phyloP scores from a whole-genome alignment of 2,797 vertebrate species.

The Poliocrania exsul region DNA sequence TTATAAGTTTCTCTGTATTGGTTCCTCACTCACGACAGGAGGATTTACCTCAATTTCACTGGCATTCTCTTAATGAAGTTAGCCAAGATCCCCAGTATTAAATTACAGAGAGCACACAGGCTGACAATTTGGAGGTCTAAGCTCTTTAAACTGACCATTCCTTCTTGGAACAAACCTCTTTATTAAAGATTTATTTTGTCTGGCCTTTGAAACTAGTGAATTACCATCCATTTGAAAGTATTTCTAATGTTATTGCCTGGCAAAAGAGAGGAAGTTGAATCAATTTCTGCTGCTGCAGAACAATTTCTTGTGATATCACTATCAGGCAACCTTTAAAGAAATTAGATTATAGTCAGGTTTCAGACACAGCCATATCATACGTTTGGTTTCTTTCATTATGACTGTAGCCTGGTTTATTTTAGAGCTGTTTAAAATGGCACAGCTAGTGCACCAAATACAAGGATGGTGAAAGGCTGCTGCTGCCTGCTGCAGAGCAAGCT shows the following conservation, averaged over 20 bases:
- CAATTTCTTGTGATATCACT: neutral
- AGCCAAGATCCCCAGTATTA: slow-evolving; percentile 47
- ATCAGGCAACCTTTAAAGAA: slow-evolving; percentile 44
- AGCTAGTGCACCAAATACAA: neutral
- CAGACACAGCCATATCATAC: neutral
- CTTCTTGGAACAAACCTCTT: slow-evolving; percentile 47
- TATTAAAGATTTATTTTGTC: slow-evolving; percentile 59
- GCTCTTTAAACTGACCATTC: neutral
- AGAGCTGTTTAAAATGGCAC: neutral
- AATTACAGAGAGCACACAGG: slow-evolving; percentile 41
- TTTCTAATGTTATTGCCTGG: slow-evolving; percentile 29
- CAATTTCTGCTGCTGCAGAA: neutral
- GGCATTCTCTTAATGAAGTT: slow-evolving; percentile 53
- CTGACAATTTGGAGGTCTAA: neutral
- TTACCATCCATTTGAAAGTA: slow-evolving; percentile 42
- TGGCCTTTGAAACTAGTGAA: slow-evolving; percentile 40
- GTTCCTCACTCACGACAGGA: neutral
- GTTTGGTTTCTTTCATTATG: neutral
- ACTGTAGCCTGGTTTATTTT: slow-evolving; percentile 4
- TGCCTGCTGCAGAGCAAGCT: neutral
- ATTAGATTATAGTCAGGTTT: slow-evolving; percentile 26
- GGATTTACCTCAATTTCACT: slow-evolving; percentile 48
- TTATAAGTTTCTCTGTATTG: neutral
- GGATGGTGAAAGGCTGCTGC: neutral
- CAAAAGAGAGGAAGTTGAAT: slow-evolving; percentile 13